Evolutionary conservation across 2,888 invertebrate species (phyloP).

Genomic region (Dynastes grantii): DNA sequence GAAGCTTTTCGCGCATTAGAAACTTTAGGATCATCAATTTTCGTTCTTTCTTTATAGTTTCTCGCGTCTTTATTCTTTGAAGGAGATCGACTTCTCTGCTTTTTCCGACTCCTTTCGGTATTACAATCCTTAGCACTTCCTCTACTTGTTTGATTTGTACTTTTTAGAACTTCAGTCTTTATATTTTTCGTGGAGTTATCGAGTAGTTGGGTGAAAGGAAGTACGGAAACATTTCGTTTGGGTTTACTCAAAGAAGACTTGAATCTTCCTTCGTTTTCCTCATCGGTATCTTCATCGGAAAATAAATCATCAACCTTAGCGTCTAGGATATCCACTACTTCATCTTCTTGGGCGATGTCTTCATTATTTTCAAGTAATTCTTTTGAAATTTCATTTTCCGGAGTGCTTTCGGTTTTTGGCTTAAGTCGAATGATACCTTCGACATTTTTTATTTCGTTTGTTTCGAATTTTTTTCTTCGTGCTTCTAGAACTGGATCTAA

Average conservation of each 20-base stretch:
- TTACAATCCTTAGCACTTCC: conserved; percentile 24
- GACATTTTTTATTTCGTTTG: conserved; percentile 69
- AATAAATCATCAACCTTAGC: conserved; percentile 66
- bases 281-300: conserved; percentile 68
- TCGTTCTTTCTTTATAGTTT: conserved; percentile 17
- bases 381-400: conserved; percentile 46
- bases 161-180: conserved; percentile 43
- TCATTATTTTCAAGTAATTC: conserved; percentile 45
- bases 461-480: conserved; percentile 73
- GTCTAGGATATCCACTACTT: conserved; percentile 61
- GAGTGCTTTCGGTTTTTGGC: conserved; percentile 57
- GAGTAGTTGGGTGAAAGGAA: conserved; percentile 56
- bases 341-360: conserved; percentile 54
- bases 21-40: conserved; percentile 36
- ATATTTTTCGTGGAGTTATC: conserved; percentile 50
- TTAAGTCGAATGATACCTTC: conserved; percentile 72
- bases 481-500: conserved; percentile 72
- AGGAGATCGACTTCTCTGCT: conserved; percentile 43
- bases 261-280: conserved; percentile 69
- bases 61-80: conserved; percentile 26
- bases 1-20: conserved; percentile 29
- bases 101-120: conserved; percentile 38
- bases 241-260: conserved; percentile 59
- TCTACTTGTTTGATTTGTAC: conserved; percentile 34
- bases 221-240: conserved; percentile 50